phyloP scores from a whole-genome alignment of 1,140 invertebrate genomes.

The Zaprionus africanus region DNA sequence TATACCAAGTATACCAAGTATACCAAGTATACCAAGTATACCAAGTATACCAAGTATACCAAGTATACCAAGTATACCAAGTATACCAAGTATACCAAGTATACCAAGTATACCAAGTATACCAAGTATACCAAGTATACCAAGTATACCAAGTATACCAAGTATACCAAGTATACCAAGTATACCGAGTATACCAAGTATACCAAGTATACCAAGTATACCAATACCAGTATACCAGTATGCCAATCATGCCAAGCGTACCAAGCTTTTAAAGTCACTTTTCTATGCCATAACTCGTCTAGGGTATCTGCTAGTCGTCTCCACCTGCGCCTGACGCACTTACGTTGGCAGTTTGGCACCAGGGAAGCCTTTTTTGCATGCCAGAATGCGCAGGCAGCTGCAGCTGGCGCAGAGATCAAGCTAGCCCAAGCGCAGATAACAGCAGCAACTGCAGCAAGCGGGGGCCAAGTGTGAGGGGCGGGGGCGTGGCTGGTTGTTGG shows the following conservation, averaged over 20 bases:
- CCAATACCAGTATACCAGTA: too few species aligned
- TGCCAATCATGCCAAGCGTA: too few species aligned
- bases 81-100: too few species aligned
- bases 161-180: neutral
- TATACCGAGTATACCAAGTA: too few species aligned
- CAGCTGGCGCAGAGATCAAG: constrained; percentile 62
- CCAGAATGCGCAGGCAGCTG: constrained; percentile 62
- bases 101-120: too few species aligned
- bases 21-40: neutral
- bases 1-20: too few species aligned
- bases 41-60: too few species aligned
- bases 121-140: too few species aligned
- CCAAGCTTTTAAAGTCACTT: too few species aligned
- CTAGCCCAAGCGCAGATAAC: constrained; percentile 25
- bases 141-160: neutral
- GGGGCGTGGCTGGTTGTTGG: constrained; percentile 30
- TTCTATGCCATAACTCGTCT: too few species aligned
- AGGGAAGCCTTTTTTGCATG: constrained; percentile 67
- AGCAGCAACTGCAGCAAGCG: neutral
- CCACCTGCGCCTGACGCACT: neutral
- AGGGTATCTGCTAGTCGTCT: constrained; percentile 8
- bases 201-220: too few species aligned
- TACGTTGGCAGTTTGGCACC: constrained; percentile 66
- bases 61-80: too few species aligned
- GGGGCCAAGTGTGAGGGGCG: neutral